A percentile compares a stretch with the other conserved stretches of the same genome.
Conservation (phyloP, 2,888 invertebrate species). For the Plebejus anna region DNA sequence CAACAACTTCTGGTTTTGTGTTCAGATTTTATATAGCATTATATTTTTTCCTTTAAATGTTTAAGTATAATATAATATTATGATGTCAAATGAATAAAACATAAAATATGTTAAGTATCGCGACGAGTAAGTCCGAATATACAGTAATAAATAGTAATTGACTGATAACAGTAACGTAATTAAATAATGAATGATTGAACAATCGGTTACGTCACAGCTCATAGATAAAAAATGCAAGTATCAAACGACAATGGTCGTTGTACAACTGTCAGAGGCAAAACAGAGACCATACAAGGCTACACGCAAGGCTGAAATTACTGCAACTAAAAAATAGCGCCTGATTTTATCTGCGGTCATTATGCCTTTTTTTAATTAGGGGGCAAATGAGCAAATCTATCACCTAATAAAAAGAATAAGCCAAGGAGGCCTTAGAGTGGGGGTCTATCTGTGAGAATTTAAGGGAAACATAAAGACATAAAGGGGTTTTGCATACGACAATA, state of each 20-base stretch:
- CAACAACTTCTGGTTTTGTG: background rate
- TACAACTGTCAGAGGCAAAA: conserved; percentile 56
- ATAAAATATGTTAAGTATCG: background rate
- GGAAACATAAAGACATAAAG: too few relatives aligned
- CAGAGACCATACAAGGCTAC: conserved; percentile 69
- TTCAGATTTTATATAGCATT: background rate
- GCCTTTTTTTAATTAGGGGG: background rate
- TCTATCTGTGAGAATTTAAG: too few relatives aligned
- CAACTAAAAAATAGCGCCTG: conserved; percentile 38
- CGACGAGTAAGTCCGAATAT: background rate
- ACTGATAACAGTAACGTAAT: conserved; percentile 1
- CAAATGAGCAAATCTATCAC: background rate
- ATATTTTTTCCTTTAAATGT: background rate
- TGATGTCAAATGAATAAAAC: background rate
- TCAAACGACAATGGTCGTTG: conserved; percentile 47
- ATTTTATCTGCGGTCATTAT: conserved; percentile 36
- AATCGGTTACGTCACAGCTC: background rate
- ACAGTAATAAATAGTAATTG: conserved; percentile 1
- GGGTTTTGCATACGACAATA: too few relatives aligned
- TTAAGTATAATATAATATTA: background rate
- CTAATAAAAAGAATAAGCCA: background rate
- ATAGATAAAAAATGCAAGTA: conserved; percentile 45
- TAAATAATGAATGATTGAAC: conserved; percentile 1
- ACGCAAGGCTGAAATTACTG: conserved; percentile 56
- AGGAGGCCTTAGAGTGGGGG: too few relatives aligned